Conservation (phyloP, 2,797 vertebrate species). For the Gambelia wislizenii region DNA sequence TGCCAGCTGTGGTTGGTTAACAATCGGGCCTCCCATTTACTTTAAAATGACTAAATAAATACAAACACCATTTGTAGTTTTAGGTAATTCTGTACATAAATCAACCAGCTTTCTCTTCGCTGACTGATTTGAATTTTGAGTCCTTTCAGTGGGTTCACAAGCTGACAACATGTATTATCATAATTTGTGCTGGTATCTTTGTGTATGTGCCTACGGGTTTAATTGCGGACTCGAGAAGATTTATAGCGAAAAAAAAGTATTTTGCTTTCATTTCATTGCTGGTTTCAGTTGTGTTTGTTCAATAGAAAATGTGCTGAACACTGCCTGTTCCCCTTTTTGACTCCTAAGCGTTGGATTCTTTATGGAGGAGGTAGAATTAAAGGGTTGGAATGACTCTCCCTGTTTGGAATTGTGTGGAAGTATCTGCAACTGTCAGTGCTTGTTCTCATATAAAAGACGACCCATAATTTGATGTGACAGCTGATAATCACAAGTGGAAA, state of each 20-base stretch:
- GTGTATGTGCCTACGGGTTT: neutral
- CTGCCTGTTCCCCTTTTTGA: neutral
- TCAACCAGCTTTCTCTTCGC: neutral
- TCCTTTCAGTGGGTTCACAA: neutral
- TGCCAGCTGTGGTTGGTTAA: neutral
- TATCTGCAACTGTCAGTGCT: neutral
- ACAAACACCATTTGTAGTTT: neutral
- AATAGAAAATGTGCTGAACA: neutral
- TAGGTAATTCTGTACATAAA: neutral
- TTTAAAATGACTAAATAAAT: constrained; percentile 5
- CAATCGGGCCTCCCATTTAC: neutral
- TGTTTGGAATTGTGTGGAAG: neutral
- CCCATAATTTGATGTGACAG: no score
- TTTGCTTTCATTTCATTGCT: neutral
- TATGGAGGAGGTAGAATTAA: neutral
- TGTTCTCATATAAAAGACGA: neutral
- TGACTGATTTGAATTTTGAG: neutral
- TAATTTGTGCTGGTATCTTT: neutral
- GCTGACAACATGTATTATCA: neutral
- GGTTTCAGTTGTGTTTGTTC: neutral
- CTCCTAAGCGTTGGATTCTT: neutral
- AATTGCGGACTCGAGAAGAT: neutral
- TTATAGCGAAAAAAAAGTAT: neutral
- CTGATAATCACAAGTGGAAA: no score
- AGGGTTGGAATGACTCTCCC: neutral